phyloP scores from a whole-genome alignment of 2,797 vertebrate genomes.

The Vespertilio murinus region DNA sequence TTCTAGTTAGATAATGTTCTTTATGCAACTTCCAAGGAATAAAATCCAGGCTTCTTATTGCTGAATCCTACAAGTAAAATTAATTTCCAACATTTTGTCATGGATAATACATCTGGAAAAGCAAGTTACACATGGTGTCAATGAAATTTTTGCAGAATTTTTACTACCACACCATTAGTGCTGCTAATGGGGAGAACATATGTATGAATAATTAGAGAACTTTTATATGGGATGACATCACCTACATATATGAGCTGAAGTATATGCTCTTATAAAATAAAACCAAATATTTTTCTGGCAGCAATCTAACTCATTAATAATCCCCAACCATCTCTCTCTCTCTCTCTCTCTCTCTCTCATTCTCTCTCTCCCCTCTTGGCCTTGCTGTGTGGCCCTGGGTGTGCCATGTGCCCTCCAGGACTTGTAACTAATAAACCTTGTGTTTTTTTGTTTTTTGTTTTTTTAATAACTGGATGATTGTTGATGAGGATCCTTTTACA shows the following conservation, averaged over 20 bases:
- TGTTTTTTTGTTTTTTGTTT: too few relatives aligned
- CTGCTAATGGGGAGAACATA: constrained; percentile 1
- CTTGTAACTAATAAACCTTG: not conserved
- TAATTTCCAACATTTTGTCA: not conserved
- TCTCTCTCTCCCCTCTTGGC: too few relatives aligned
- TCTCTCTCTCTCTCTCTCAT: not conserved
- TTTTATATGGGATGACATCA: constrained; percentile 56
- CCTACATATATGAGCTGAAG: not conserved
- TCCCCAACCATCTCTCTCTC: not conserved
- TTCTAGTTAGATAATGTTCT: not conserved
- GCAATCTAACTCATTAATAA: constrained; percentile 17
- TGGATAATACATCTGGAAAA: not conserved
- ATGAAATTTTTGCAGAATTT: constrained; percentile 53
- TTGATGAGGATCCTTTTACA: not conserved
- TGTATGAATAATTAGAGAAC: constrained; percentile 59
- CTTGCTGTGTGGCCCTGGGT: not conserved
- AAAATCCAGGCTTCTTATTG: constrained; percentile 33
- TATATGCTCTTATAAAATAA: constrained; percentile 11
- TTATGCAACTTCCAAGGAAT: not conserved
- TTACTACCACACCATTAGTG: constrained; percentile 44
- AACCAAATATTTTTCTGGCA: constrained; percentile 49
- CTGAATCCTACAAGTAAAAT: constrained; percentile 42
- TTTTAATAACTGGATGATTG: not conserved
- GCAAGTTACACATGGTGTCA: not conserved
- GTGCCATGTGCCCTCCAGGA: not conserved